Percentiles rank a stretch among this genome's conserved stretches.
These are phyloP conservation scores for Cephalotes varians DNA, from an alignment of 2,888 invertebrate species.

Conservation along the genomic window DNA sequence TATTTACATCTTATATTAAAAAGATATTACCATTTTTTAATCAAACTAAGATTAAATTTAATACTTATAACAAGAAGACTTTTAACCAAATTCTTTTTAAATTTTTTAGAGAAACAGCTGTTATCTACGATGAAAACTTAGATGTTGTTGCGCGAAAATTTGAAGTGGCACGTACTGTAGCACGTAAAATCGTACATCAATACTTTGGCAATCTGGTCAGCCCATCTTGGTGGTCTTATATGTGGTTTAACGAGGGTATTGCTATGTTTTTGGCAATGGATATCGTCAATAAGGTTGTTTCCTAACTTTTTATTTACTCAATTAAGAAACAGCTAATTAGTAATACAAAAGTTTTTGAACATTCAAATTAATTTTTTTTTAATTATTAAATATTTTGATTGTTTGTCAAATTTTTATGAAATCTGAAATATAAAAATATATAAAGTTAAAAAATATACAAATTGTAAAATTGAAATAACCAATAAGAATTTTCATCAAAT, in stretches of 20 bases:
- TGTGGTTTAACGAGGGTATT: slow-evolving; percentile 18
- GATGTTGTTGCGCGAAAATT: neutral
- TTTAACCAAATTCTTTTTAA: neutral
- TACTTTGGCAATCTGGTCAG: neutral
- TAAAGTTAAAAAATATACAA: too few relatives aligned
- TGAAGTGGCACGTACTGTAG: neutral
- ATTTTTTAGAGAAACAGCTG: slow-evolving; percentile 2
- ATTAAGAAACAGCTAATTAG: neutral
- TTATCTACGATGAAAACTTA: neutral
- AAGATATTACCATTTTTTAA: too few relatives aligned
- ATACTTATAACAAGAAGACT: neutral
- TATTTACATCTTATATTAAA: too few relatives aligned
- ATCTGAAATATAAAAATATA: too few relatives aligned
- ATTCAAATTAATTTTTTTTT: too few relatives aligned
- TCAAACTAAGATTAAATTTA: too few relatives aligned
- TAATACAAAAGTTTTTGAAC: neutral
- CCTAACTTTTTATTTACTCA: neutral
- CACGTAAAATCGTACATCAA: neutral
- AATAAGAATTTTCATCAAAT: too few relatives aligned
- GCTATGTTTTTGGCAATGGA: neutral
- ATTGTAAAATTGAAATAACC: too few relatives aligned
- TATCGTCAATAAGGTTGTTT: neutral
- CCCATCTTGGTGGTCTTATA: neutral
- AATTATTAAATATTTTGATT: too few relatives aligned
- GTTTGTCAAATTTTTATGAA: too few relatives aligned